These are phyloP conservation scores for Congeria kusceri DNA, from an alignment of 2,888 invertebrate genomes.

Conservation along the genomic window DNA sequence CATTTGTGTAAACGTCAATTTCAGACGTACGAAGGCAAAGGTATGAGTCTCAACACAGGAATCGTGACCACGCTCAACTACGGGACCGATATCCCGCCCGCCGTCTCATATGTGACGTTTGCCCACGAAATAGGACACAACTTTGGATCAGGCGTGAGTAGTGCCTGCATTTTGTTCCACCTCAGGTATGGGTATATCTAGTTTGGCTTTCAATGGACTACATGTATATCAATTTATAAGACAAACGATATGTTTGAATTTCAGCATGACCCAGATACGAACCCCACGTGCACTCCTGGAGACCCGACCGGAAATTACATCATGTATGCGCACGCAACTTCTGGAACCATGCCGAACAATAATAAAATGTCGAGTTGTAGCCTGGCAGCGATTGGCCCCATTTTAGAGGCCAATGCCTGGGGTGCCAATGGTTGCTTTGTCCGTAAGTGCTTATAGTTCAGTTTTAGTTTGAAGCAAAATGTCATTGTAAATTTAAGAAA, in stretches of 20 bases:
- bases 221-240: not conserved
- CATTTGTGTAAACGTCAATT: no score
- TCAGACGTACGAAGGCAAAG: conserved; percentile 3
- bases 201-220: not conserved
- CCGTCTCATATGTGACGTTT: conserved; percentile 98
- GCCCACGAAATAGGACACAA: conserved; percentile 99
- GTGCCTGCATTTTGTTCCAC: no score
- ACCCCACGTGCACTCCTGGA: conserved; percentile 90
- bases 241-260: conserved; percentile 58
- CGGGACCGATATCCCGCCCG: conserved; percentile 90
- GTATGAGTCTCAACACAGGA: conserved; percentile 95
- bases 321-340: conserved; percentile 99
- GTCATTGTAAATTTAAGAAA: not conserved
- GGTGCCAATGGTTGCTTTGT: conserved; percentile 96
- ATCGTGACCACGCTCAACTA: conserved; percentile 99
- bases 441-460: conserved; percentile 87
- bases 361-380: conserved; percentile 98
- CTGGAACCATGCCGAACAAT: conserved; percentile 98
- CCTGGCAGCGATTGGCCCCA: conserved; percentile 92
- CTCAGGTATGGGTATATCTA: no score
- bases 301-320: conserved; percentile 99
- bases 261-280: conserved; percentile 97
- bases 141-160: conserved; percentile 89
- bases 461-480: not conserved
- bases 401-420: conserved; percentile 95